phyloP scores from a whole-genome alignment of 2,797 vertebrate genomes.

The Cryptoblepharus egeriae region DNA sequence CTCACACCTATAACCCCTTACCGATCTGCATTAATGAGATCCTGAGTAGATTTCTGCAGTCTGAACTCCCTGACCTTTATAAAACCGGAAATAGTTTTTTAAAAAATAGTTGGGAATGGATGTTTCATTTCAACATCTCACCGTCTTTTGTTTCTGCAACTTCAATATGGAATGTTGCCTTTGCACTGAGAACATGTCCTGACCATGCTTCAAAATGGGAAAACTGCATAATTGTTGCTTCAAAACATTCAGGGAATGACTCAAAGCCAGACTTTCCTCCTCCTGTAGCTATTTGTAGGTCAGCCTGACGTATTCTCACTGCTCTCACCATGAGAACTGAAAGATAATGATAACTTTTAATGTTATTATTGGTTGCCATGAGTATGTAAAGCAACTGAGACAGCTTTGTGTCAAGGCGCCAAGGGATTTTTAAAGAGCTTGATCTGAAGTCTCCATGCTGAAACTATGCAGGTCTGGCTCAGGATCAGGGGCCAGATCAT shows the following conservation, averaged over 20 bases:
- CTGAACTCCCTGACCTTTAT: constrained; percentile 13
- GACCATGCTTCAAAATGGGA: constrained; percentile 1
- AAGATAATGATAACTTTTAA: constrained; percentile 5
- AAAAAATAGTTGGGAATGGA: background rate
- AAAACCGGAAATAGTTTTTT: constrained; percentile 38
- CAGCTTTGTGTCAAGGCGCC: background rate
- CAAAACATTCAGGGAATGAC: background rate
- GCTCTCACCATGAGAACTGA: background rate
- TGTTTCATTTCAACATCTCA: background rate
- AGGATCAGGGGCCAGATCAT: background rate
- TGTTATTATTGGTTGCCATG: background rate
- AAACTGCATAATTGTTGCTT: background rate
- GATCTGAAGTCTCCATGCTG: background rate
- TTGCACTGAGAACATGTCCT: background rate
- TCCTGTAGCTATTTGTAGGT: background rate
- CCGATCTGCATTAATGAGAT: constrained; percentile 5
- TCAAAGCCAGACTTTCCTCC: constrained; percentile 1
- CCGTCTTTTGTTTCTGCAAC: background rate
- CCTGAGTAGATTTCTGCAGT: background rate
- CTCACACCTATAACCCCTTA: background rate
- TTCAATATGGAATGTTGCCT: constrained; percentile 19
- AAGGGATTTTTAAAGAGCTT: background rate
- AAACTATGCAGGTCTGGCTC: background rate
- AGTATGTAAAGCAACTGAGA: background rate
- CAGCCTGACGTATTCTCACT: constrained; percentile 2